Evolutionary conservation across 2,888 invertebrate genomes (phyloP).

Genomic region (Heliconius sara): DNA sequence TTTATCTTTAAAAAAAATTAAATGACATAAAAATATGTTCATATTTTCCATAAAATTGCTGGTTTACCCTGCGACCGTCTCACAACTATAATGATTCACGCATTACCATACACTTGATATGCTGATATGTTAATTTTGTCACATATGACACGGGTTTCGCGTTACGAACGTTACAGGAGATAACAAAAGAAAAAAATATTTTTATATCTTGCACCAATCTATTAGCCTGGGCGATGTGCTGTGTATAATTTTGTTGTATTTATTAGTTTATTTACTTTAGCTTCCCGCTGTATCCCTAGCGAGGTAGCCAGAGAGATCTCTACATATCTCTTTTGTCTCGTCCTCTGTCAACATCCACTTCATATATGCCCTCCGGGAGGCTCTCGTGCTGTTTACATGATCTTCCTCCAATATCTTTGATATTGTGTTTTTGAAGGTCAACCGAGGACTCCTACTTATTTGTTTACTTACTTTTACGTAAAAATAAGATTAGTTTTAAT

Average conservation of each 20-base stretch:
- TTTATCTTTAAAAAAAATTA: not conserved
- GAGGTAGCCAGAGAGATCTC: no score
- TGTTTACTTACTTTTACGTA: not conserved
- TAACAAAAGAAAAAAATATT: not conserved
- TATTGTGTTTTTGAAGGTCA: no score
- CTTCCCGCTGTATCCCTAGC: no score
- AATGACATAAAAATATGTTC: not conserved
- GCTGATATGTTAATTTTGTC: slow-evolving; percentile 37
- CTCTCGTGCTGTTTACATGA: no score
- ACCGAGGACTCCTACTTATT: not conserved
- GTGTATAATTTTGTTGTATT: no score
- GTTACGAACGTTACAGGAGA: slow-evolving; percentile 14
- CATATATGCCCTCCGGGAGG: no score
- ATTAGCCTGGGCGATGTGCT: not conserved
- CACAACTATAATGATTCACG: slow-evolving; percentile 32
- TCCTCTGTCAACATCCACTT: no score
- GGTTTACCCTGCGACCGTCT: not conserved
- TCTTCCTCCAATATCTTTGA: no score
- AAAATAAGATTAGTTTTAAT: not conserved
- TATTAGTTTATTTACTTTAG: no score
- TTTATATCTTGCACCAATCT: not conserved
- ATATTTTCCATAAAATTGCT: not conserved
- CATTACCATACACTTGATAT: slow-evolving; percentile 32
- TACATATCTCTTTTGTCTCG: no score
- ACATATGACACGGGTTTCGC: slow-evolving; percentile 28